Evolutionary conservation across 1,140 invertebrate genomes (phyloP), one percentile per base, ranked within the genome.

Genomic region (Hycleus cichorii): DNA sequence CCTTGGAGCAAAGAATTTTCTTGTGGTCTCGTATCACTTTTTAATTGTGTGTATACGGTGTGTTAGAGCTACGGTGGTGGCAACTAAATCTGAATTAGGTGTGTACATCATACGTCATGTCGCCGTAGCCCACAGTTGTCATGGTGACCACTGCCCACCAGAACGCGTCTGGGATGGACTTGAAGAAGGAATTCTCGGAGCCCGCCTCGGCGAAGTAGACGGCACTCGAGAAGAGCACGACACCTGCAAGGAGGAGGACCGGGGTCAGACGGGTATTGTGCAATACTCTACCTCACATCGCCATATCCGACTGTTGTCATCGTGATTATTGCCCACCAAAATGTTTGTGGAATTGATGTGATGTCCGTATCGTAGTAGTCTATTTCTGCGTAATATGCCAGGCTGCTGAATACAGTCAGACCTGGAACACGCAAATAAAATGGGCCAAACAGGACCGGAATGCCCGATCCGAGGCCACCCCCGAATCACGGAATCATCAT

Each of bases 141-240:
- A 98, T 98, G 78, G 95, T 98, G 77, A 98, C 95, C 76, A 98
- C 93, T 75, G 91, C 91, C 94, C 95, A 98, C 96, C 95, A 98
- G 85, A 98, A 98, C 76, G 93, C 92, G 80, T 90, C 89, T 74
- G 90, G 91, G 83, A 98, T 98, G 78, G 93, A 96, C 84, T 95
- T 95, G 87, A 98, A 99, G 86, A 95, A 90, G 72, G 95, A 97
- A 83, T 98, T 97, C 80, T 90, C 88, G 77, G 88, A 92, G 78
- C 97, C 91, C 74, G 93, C 86, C 83, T 98, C 96, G 68, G 96
- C 96, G 84, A 98, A 98, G 87, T 97, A 99, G 73, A 98, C 94
- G 72, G 96, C 88, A 73, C 92, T 93, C 76, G 96, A 97, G 84
- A 98, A 99, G 78, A 99, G 91, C 77, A 98, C 94, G 81, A 99